These are phyloP conservation scores for Acrobasis repandana DNA, from an alignment of 2,888 invertebrate species.

Conservation along the genomic window DNA sequence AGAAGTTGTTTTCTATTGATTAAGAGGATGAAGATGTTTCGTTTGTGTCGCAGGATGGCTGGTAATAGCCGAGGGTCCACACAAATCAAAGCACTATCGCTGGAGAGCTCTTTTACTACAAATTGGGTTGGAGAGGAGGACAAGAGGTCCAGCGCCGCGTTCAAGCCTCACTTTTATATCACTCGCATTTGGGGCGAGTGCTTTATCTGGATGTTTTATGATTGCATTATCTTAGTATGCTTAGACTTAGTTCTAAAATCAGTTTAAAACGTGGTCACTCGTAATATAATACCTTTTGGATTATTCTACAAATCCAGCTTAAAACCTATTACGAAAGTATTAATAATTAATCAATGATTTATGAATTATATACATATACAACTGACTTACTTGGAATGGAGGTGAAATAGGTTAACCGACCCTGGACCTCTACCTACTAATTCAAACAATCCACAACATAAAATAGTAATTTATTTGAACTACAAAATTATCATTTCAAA, in stretches of 20 bases:
- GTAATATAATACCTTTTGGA: no score
- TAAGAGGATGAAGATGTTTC: conserved; percentile 12
- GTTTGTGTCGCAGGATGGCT: conserved; percentile 4
- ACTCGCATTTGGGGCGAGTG: background rate
- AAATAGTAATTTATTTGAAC: background rate
- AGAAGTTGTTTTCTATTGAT: background rate
- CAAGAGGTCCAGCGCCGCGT: conserved; percentile 47
- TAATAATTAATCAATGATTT: no score
- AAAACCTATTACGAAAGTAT: no score
- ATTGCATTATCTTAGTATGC: background rate
- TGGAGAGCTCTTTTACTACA: conserved; percentile 49
- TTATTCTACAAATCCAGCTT: no score
- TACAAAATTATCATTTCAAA: background rate
- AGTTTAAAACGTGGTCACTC: no score
- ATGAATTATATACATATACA: no score
- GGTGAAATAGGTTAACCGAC: background rate
- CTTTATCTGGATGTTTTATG: conserved; percentile 1
- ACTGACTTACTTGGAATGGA: background rate
- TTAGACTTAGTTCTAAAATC: background rate
- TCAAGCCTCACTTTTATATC: background rate
- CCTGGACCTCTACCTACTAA: background rate
- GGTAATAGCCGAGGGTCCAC: conserved; percentile 37
- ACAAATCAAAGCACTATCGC: conserved; percentile 56
- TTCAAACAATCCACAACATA: background rate
- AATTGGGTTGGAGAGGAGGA: conserved; percentile 57